phyloP scores from a whole-genome alignment of 2,797 vertebrate genomes.

The Emys orbicularis region DNA sequence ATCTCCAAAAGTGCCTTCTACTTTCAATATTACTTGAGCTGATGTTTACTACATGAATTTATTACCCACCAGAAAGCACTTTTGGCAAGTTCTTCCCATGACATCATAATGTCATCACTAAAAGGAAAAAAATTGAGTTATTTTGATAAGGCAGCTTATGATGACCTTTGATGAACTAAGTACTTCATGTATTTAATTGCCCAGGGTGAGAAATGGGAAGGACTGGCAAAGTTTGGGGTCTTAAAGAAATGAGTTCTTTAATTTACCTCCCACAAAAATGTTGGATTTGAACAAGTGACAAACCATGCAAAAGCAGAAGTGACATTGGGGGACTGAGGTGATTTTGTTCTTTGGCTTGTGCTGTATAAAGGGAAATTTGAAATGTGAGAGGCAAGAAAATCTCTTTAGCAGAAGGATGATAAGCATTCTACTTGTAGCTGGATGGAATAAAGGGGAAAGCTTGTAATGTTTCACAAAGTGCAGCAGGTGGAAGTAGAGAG shows the following conservation, averaged over 20 bases:
- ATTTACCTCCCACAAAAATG: slow-evolving; percentile 12
- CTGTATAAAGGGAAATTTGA: slow-evolving; percentile 1
- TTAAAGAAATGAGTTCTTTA: neutral
- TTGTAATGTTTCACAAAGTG: neutral
- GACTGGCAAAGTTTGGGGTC: neutral
- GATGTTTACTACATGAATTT: neutral
- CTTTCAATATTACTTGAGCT: slow-evolving; percentile 8
- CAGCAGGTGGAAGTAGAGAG: slow-evolving; percentile 4
- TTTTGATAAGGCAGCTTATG: neutral
- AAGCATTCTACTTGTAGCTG: neutral
- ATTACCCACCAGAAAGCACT: slow-evolving; percentile 24
- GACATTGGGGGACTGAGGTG: neutral
- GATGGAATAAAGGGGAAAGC: neutral
- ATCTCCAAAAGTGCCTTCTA: neutral
- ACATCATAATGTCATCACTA: neutral
- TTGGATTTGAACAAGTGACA: neutral
- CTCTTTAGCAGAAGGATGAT: neutral
- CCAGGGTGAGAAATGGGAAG: neutral
- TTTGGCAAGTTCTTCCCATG: slow-evolving; percentile 32
- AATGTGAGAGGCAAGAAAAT: slow-evolving; percentile 11
- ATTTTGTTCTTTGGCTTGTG: neutral
- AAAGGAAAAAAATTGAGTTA: neutral
- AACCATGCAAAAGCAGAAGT: neutral
- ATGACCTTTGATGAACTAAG: neutral
- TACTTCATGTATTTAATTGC: slow-evolving; percentile 9